These are phyloP conservation scores for Zhengitettix transpicula DNA, from an alignment of 2,888 invertebrate species.

Conservation along the genomic window DNA sequence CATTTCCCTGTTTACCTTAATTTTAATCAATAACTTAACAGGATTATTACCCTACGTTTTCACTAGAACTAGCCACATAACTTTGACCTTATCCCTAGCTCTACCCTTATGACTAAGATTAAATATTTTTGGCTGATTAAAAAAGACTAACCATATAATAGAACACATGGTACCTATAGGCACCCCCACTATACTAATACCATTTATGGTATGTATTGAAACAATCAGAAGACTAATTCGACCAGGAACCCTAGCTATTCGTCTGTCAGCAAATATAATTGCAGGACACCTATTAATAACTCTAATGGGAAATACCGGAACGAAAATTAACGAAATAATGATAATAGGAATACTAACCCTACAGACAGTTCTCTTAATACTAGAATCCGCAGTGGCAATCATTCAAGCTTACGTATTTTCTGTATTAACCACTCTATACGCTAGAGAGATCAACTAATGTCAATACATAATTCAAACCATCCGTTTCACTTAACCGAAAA, in stretches of 20 bases:
- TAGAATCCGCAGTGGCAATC: background rate
- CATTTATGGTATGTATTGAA: constrained; percentile 61
- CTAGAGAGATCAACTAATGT: background rate
- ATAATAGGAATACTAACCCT: constrained; percentile 9
- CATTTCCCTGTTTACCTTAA: constrained; percentile 37
- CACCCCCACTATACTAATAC: constrained; percentile 43
- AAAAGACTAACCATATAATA: constrained; percentile 44
- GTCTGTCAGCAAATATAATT: constrained; percentile 51
- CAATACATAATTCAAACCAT: background rate
- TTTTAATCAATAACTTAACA: constrained; percentile 50
- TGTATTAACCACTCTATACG: background rate
- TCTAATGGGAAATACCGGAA: background rate
- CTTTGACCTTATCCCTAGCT: constrained; percentile 38
- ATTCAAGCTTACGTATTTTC: background rate
- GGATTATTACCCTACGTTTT: constrained; percentile 56
- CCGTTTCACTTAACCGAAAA: background rate
- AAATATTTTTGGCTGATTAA: too few relatives aligned
- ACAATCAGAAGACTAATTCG: constrained; percentile 55
- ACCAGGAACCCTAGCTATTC: constrained; percentile 49
- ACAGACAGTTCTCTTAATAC: constrained; percentile 25
- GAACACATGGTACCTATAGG: constrained; percentile 51
- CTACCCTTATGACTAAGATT: constrained; percentile 45
- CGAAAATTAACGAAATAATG: background rate
- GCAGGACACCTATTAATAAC: background rate
- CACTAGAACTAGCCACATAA: too few relatives aligned